A percentile compares a stretch with the other conserved stretches of the same genome.
Evolutionary conservation across 1,140 invertebrate genomes (phyloP).

Genomic region (Physella acuta): DNA sequence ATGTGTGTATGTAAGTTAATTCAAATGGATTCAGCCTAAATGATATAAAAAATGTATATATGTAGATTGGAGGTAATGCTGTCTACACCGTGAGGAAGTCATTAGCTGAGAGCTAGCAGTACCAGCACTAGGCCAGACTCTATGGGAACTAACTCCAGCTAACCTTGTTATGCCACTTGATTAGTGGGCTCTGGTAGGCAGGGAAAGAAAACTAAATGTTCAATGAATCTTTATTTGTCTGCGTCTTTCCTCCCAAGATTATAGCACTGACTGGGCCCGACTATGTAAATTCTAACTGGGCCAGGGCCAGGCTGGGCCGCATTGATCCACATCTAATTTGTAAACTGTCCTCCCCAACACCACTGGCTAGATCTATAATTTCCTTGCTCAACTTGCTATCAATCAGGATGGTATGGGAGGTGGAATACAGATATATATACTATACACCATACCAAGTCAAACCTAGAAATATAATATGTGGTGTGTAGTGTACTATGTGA

Average conservation of each 20-base stretch:
- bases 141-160: not conserved
- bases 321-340: not conserved
- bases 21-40: no score
- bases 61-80: no score
- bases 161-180: not conserved
- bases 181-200: constrained; percentile 2
- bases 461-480: no score
- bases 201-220: not conserved
- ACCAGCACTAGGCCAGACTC: no score
- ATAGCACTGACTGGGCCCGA: not conserved
- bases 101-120: no score
- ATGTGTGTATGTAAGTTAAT: no score
- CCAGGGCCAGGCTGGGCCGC: not conserved
- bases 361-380: not conserved
- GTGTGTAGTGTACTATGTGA: no score
- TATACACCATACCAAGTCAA: no score
- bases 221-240: constrained; percentile 7
- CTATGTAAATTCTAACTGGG: not conserved
- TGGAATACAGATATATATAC: no score
- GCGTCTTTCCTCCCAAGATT: not conserved
- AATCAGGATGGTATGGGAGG: no score
- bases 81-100: no score
- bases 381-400: not conserved
- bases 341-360: not conserved
- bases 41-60: no score